phyloP scores from a whole-genome alignment of 2,797 vertebrate species.

The Enteromius viviparus region DNA sequence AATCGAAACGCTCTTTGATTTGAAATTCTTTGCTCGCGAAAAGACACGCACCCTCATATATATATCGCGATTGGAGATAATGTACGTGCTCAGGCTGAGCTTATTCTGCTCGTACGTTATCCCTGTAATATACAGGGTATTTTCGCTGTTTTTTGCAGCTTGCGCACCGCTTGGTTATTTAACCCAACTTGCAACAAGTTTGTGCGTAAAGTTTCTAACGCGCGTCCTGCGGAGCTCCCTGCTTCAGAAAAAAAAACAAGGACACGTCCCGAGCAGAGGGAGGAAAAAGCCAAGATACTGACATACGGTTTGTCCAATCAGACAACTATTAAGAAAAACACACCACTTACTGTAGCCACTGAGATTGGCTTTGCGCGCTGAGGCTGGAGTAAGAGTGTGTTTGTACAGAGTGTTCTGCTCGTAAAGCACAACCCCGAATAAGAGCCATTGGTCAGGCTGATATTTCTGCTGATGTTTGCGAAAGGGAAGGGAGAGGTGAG shows the following conservation, averaged over 20 bases:
- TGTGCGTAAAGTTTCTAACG: conserved; percentile 28
- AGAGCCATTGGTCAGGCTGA: conserved; percentile 75
- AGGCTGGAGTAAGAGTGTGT: conserved; percentile 66
- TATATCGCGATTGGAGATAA: not conserved
- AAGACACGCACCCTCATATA: not conserved
- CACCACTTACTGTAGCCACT: conserved; percentile 79
- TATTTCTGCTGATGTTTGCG: conserved; percentile 73
- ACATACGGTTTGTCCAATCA: conserved; percentile 73
- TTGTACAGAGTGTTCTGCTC: conserved; percentile 81
- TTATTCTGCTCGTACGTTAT: not conserved
- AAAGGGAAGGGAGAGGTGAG: conserved; percentile 52
- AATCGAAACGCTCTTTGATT: not conserved
- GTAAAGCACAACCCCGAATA: conserved; percentile 76
- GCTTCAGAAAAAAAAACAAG: conserved; percentile 67
- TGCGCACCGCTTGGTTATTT: not conserved
- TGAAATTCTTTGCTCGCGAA: not conserved
- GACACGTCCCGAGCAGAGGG: conserved; percentile 71
- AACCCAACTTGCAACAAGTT: conserved; percentile 12
- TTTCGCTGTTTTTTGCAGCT: not conserved
- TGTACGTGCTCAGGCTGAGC: not conserved
- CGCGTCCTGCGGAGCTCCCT: conserved; percentile 41
- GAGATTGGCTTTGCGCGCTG: conserved; percentile 52
- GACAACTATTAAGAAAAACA: conserved; percentile 71
- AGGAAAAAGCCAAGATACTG: conserved; percentile 64
- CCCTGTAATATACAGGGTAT: not conserved